Percentiles rank a stretch among this genome's conserved stretches.
These are phyloP conservation scores for Corbicula japonica DNA, from an alignment of 2,888 invertebrate species.

Conservation along the genomic window DNA sequence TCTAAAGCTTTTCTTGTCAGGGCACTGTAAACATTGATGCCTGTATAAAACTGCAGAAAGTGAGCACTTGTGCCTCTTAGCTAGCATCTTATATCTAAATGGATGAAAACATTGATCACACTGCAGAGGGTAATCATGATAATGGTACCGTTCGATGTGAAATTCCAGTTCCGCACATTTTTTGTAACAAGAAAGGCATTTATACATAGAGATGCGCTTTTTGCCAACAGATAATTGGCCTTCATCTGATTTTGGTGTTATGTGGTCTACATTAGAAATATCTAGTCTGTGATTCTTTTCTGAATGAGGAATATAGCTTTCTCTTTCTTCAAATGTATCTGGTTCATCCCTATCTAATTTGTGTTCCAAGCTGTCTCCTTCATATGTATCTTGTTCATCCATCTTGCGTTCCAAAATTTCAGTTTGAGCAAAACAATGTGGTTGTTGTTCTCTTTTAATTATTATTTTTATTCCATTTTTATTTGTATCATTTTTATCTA, in stretches of 20 bases:
- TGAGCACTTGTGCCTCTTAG: background rate
- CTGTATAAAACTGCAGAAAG: background rate
- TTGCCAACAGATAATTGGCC: no score
- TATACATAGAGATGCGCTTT: no score
- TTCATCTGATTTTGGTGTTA: background rate
- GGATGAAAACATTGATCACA: constrained; percentile 10
- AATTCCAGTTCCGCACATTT: constrained; percentile 2
- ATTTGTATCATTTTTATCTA: no score
- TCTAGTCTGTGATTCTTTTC: background rate
- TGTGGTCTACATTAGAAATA: background rate
- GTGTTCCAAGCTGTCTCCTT: no score
- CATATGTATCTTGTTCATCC: no score
- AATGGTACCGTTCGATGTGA: constrained; percentile 4
- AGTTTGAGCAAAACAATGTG: no score
- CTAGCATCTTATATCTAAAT: background rate
- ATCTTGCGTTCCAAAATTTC: no score
- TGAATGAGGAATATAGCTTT: background rate
- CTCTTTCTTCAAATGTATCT: background rate
- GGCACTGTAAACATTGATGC: constrained; percentile 6
- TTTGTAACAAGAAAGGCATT: no score
- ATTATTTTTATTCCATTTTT: no score
- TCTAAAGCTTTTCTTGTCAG: background rate
- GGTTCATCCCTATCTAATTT: no score
- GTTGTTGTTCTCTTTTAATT: no score
- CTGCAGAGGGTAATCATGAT: constrained; percentile 1